Evolutionary conservation across 2,888 invertebrate species (phyloP), one percentile per base, ranked within the genome.

Genomic region (Sminthurides aquaticus): DNA sequence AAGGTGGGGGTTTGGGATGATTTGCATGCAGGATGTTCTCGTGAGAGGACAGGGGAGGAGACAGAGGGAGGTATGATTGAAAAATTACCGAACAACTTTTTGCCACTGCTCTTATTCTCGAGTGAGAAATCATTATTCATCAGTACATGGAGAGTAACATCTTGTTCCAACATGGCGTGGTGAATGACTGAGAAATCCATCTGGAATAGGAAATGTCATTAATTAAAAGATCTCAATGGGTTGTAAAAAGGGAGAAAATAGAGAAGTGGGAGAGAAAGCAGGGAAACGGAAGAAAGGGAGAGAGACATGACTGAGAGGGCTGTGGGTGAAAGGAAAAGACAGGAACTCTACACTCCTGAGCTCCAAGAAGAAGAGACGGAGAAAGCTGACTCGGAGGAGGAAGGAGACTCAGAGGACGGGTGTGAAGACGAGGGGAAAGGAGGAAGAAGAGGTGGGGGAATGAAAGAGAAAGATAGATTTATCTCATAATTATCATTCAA

Each of bases 61-160:
- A 22, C 11, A 52, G 5, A 15, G 43, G 15, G 43, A 34, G 8
- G 43, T 34, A 34, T 34, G 43, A 34, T 11, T 34, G 52, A 15
- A 20, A 27, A 27, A 83, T 81, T 76, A 87, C 89, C 91, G 75
- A 87, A 90, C 75, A 90, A 84, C 74, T 87, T 85, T 76, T 88
- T 89, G 64, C 84, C 83, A 3, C 86, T 83, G 52, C 87, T 83
- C 67, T 84, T 84, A 78, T 88, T 90, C 58, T 87, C 86, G 69
- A 90, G 82, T 64, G 84, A 84, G 76, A 92, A 91, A 73, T 90
- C 88, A 15, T 86, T 86, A 76, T 90, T 86, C 84, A 91, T 90
- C 29, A 93, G 78, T 67, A 92, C 86, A 77, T 93, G 92, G 0
- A 93, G 81, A 2, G 86, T 87, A 65, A 90, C 86, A 1, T 87